phyloP scores from a whole-genome alignment of 2,888 invertebrate genomes.

The Cephus runcator region DNA sequence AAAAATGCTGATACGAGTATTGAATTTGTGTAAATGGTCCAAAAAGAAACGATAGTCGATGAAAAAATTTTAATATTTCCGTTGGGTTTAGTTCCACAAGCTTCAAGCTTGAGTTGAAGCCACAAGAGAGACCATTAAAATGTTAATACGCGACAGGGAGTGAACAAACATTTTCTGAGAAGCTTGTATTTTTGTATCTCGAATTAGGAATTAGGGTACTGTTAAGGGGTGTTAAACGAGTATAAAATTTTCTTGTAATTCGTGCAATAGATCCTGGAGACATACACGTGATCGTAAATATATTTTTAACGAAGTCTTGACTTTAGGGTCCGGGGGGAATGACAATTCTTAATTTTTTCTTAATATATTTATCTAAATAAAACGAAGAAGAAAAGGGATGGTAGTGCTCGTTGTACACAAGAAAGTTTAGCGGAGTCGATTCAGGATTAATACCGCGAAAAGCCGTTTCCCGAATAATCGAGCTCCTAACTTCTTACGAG shows the following conservation, averaged over 20 bases:
- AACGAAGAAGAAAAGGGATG: not conserved
- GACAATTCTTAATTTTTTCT: not conserved
- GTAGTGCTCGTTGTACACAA: not conserved
- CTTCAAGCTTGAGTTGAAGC: not conserved
- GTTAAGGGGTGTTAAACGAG: too few relatives aligned
- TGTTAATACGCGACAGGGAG: not conserved
- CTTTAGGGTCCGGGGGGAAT: not conserved
- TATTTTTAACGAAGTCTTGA: not conserved
- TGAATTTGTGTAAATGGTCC: not conserved
- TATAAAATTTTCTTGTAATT: not conserved
- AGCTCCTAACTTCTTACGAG: constrained; percentile 18
- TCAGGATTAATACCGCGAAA: constrained; percentile 35
- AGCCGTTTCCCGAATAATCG: constrained; percentile 38
- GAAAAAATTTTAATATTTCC: not conserved
- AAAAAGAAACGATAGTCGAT: not conserved
- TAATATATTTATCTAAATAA: not conserved
- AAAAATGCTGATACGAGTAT: not conserved
- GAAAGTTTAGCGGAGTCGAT: constrained; percentile 2
- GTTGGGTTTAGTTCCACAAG: not conserved
- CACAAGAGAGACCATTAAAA: not conserved
- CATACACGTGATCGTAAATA: not conserved
- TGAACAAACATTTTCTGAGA: not conserved
- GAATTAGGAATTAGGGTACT: too few relatives aligned
- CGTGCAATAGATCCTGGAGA: not conserved
- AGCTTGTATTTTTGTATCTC: not conserved